phyloP scores from a whole-genome alignment of 2,113 vertebrate species.

The Anser cygnoides region DNA sequence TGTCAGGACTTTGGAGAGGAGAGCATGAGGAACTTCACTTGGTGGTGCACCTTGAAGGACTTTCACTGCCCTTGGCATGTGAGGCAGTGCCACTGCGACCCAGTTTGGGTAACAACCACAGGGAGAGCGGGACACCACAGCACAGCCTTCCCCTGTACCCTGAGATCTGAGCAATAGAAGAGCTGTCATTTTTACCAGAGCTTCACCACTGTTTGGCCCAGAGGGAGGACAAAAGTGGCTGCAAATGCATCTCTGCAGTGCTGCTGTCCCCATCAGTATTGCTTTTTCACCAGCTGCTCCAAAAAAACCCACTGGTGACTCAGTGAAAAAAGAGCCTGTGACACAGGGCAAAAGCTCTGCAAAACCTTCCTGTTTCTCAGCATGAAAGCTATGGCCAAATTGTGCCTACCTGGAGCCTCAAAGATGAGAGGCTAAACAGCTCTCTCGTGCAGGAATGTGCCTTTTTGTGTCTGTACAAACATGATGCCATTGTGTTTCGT shows the following conservation, averaged over 20 bases:
- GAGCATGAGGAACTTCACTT: too few relatives aligned
- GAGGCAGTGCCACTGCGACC: neutral
- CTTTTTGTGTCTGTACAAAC: neutral
- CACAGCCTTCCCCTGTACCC: neutral
- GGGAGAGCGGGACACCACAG: neutral
- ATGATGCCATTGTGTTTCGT: neutral
- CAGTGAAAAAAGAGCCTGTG: neutral
- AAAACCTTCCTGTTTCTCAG: neutral
- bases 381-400: neutral
- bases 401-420: neutral
- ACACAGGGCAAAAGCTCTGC: neutral
- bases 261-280: neutral
- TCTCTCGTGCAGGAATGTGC: fast-evolving
- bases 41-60: too few relatives aligned
- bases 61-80: fast-evolving
- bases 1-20: too few relatives aligned
- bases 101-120: fast-evolving
- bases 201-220: neutral
- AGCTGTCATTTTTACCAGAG: neutral
- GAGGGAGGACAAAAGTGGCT: neutral
- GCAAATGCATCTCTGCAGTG: neutral
- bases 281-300: neutral
- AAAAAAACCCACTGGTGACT: neutral
- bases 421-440: neutral
- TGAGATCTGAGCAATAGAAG: neutral